These are phyloP conservation scores for Leuciscus idus DNA, from an alignment of 2,113 vertebrate genomes.

Conservation along the genomic window DNA sequence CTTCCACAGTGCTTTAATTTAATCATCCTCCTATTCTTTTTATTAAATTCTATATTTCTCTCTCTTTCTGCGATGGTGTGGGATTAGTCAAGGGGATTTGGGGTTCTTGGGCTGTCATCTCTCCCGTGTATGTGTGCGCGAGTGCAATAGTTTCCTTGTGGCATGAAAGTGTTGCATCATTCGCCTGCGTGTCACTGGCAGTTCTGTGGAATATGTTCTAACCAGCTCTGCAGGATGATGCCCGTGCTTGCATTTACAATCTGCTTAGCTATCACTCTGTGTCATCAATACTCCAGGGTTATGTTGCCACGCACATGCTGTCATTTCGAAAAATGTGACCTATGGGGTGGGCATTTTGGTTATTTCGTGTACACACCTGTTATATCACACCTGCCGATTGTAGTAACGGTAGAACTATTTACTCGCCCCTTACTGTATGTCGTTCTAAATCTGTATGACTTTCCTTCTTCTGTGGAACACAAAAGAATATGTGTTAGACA, in stretches of 20 bases:
- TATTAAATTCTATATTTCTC: conserved; percentile 40
- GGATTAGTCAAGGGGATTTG: conserved; percentile 51
- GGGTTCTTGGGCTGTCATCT: conserved; percentile 45
- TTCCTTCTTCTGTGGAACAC: not conserved
- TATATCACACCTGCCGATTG: no score
- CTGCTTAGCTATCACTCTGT: conserved; percentile 39
- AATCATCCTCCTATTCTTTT: conserved; percentile 8
- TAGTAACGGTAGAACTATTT: not conserved
- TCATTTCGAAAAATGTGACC: not conserved
- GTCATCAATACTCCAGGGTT: conserved; percentile 29
- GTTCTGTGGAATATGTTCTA: conserved; percentile 39
- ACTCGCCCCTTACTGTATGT: not conserved
- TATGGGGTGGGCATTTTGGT: not conserved
- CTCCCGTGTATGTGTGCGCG: conserved; percentile 43
- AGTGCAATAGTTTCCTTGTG: conserved; percentile 57
- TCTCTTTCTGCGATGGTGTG: conserved; percentile 39
- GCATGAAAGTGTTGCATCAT: conserved; percentile 60
- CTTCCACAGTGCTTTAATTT: conserved; percentile 9
- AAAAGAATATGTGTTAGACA: no score
- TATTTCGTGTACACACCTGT: not conserved
- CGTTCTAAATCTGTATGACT: not conserved
- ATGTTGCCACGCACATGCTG: not conserved
- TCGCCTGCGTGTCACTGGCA: conserved; percentile 26
- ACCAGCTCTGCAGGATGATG: conserved; percentile 42
- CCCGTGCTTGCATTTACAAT: conserved; percentile 28